These are phyloP conservation scores for Psittacula derbiana DNA, from an alignment of 2,797 vertebrate species.

Conservation along the genomic window DNA sequence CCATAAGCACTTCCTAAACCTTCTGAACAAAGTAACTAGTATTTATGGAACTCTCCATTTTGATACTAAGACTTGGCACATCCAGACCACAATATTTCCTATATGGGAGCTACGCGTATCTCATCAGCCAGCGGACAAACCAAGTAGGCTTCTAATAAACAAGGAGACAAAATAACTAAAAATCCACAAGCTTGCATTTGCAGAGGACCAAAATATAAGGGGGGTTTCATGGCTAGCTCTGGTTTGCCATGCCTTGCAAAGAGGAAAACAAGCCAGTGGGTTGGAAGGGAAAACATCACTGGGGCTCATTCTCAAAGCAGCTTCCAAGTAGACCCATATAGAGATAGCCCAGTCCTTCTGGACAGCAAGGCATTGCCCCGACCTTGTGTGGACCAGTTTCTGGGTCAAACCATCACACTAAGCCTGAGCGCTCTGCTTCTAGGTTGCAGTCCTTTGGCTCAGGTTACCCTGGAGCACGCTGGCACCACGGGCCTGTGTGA, in stretches of 20 bases:
- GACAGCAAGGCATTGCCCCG: constrained; percentile 73
- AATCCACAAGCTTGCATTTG: neutral
- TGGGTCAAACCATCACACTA: constrained; percentile 79
- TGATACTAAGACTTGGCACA: neutral
- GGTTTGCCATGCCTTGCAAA: neutral
- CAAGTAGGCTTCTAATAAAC: neutral
- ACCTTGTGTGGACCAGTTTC: constrained; percentile 82
- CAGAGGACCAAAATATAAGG: neutral
- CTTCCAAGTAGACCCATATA: neutral
- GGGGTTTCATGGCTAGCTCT: accelerated
- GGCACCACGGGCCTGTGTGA: constrained; percentile 82
- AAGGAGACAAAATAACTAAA: neutral
- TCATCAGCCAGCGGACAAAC: neutral
- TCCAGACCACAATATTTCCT: neutral
- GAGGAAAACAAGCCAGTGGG: neutral
- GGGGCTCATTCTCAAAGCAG: neutral
- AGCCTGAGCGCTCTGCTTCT: constrained; percentile 75
- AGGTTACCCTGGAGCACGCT: constrained; percentile 77
- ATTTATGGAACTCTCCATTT: neutral
- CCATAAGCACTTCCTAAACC: neutral
- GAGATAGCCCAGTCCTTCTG: constrained; percentile 15
- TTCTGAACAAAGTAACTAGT: neutral
- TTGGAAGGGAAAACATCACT: neutral
- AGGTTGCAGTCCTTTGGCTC: constrained; percentile 79
- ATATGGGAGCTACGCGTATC: neutral